Evolutionary conservation across 2,797 vertebrate species (phyloP).

Genomic region (Amblyopsis hoosieri): DNA sequence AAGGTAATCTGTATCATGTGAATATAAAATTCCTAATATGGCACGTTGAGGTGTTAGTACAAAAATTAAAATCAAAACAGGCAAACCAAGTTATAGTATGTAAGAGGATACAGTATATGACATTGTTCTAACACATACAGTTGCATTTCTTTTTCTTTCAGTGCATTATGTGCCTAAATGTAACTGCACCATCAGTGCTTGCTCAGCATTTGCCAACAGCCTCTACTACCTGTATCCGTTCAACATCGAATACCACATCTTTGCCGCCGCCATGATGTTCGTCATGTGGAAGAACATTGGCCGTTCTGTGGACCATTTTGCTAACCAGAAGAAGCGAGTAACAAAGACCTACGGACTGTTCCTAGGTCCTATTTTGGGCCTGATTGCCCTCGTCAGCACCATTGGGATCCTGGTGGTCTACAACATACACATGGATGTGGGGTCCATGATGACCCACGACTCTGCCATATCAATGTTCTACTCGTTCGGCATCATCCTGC

Average conservation of each 20-base stretch:
- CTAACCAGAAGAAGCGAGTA: constrained; percentile 71
- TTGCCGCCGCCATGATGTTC: constrained; percentile 92
- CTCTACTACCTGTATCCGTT: constrained; percentile 95
- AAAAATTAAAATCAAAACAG: too few species aligned
- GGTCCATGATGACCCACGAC: constrained; percentile 78
- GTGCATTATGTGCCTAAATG: constrained; percentile 83
- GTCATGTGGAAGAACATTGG: constrained; percentile 98
- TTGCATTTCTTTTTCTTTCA: constrained; percentile 59
- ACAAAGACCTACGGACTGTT: constrained; percentile 78
- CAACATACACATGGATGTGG: constrained; percentile 82
- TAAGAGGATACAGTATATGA: too few species aligned
- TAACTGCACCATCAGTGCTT: constrained; percentile 88
- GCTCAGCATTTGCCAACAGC: constrained; percentile 86
- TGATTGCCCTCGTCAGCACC: constrained; percentile 84
- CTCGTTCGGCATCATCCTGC: constrained; percentile 82
- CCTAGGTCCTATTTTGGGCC: constrained; percentile 83
- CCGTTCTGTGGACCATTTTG: constrained; percentile 81
- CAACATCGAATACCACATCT: constrained; percentile 96
- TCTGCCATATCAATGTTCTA: constrained; percentile 91
- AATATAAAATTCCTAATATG: too few species aligned
- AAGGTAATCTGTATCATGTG: too few species aligned
- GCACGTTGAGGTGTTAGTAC: too few species aligned
- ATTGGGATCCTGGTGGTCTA: constrained; percentile 90
- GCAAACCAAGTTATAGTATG: too few species aligned
- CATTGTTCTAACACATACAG: not conserved